A percentile compares a stretch with the other conserved stretches of the same genome.
Evolutionary conservation across 2,797 vertebrate genomes (phyloP).

Genomic region (Anguilla obscura): DNA sequence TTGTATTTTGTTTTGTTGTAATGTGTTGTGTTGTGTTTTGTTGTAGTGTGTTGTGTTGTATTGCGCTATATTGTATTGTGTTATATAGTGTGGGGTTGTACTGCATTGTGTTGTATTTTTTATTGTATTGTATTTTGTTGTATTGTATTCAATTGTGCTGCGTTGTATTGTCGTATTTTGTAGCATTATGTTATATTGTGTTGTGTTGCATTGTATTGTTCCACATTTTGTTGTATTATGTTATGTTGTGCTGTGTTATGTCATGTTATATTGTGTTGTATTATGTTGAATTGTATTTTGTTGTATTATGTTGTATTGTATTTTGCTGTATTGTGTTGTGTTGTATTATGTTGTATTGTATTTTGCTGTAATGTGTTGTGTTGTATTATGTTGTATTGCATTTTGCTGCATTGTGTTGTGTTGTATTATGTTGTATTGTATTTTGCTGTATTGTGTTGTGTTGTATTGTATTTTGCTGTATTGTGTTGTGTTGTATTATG

Average conservation of each 20-base stretch:
- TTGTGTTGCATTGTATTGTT: too few species aligned
- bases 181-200: too few species aligned
- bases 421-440: too few species aligned
- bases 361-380: background rate
- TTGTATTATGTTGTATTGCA: background rate
- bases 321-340: background rate
- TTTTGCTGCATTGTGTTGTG: background rate
- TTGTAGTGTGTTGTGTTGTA: background rate
- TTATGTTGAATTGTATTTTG: background rate
- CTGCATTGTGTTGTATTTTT: background rate
- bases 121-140: too few species aligned
- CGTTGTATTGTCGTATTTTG: too few species aligned
- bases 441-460: too few species aligned
- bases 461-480: too few species aligned
- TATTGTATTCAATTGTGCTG: too few species aligned
- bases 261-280: background rate
- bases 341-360: background rate
- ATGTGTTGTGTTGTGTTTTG: too few species aligned
- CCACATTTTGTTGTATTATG: background rate
- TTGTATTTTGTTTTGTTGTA: too few species aligned
- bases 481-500: background rate
- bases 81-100: background rate
- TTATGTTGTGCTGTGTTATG: background rate
- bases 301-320: background rate
- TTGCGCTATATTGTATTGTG: background rate